These are phyloP conservation scores for Ooceraea biroi DNA, from an alignment of 1,140 invertebrate genomes.

Conservation along the genomic window DNA sequence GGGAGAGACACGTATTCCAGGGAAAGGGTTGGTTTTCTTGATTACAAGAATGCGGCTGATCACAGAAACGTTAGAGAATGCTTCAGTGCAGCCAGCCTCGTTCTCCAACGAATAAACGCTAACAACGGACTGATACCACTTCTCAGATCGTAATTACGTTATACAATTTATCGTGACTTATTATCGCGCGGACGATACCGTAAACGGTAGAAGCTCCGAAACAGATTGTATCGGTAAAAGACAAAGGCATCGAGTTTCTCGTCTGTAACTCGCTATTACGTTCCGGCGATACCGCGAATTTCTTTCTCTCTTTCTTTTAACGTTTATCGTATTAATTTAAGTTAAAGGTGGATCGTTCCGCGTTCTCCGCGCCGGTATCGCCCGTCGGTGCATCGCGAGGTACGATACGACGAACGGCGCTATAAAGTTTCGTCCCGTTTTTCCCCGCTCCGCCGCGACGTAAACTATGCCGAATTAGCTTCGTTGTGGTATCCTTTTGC, in stretches of 20 bases:
- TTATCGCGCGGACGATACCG: not conserved
- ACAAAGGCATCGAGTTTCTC: constrained; percentile 9
- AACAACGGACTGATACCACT: not conserved
- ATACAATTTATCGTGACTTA: not conserved
- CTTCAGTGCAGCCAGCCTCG: not conserved
- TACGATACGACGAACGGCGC: constrained; percentile 1
- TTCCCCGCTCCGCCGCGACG: constrained; percentile 13
- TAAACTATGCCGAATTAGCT: constrained; percentile 72
- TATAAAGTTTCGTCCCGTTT: constrained; percentile 65
- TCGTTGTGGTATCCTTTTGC: constrained; percentile 64
- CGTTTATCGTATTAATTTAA: constrained; percentile 58
- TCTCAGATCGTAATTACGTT: not conserved
- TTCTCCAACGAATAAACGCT: no score
- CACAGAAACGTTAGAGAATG: constrained; percentile 19
- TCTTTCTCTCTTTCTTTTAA: not conserved
- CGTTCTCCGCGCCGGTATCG: not conserved
- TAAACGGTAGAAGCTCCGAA: not conserved
- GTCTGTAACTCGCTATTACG: not conserved
- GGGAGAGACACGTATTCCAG: no score
- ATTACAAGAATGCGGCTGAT: constrained; percentile 25
- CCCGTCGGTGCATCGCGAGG: constrained; percentile 10
- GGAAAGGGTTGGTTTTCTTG: constrained; percentile 1
- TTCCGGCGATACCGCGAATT: constrained; percentile 7
- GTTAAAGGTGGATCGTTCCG: constrained; percentile 33
- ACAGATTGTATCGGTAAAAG: not conserved